Evolutionary conservation across 2,888 invertebrate species (phyloP).

Genomic region (Ypsolopha scabrella): DNA sequence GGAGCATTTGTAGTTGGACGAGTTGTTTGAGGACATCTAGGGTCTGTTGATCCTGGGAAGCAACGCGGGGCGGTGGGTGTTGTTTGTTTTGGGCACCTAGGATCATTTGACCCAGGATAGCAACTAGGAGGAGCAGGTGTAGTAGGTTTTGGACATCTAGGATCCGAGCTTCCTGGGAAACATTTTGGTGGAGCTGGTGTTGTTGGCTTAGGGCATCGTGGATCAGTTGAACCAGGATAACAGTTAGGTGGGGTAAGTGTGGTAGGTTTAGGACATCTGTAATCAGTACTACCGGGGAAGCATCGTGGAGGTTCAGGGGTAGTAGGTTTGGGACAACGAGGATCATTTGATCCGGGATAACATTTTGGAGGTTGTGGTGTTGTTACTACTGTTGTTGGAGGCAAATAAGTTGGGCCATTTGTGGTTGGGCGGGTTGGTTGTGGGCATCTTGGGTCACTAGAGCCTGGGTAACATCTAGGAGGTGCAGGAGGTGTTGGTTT

Average conservation of each 20-base stretch:
- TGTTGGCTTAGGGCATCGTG: constrained; percentile 29
- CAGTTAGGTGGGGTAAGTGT: constrained; percentile 19
- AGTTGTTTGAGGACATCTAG: constrained; percentile 34
- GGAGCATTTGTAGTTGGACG: constrained; percentile 25
- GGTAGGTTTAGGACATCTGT: constrained; percentile 19
- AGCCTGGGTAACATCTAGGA: constrained; percentile 31
- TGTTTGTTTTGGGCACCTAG: constrained; percentile 17
- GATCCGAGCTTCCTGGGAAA: constrained; percentile 37
- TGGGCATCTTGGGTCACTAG: constrained; percentile 21
- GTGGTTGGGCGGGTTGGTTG: constrained; percentile 18
- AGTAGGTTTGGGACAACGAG: constrained; percentile 14
- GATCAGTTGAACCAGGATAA: constrained; percentile 24
- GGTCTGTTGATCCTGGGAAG: constrained; percentile 27
- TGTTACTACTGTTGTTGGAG: constrained; percentile 28
- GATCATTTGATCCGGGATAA: constrained; percentile 12
- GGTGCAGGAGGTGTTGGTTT: constrained; percentile 16
- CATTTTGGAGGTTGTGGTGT: constrained; percentile 15
- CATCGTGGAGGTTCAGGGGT: constrained; percentile 18
- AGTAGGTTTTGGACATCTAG: constrained; percentile 29
- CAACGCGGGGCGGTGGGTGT: constrained; percentile 16
- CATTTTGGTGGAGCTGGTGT: constrained; percentile 13
- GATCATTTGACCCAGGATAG: constrained; percentile 12
- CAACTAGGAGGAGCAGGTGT: constrained; percentile 15
- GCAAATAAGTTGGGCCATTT: constrained; percentile 23
- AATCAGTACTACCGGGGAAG: constrained; percentile 8